These are phyloP conservation scores for Machaerirhynchus nigripectus DNA, from an alignment of 2,113 vertebrate species.

Conservation along the genomic window DNA sequence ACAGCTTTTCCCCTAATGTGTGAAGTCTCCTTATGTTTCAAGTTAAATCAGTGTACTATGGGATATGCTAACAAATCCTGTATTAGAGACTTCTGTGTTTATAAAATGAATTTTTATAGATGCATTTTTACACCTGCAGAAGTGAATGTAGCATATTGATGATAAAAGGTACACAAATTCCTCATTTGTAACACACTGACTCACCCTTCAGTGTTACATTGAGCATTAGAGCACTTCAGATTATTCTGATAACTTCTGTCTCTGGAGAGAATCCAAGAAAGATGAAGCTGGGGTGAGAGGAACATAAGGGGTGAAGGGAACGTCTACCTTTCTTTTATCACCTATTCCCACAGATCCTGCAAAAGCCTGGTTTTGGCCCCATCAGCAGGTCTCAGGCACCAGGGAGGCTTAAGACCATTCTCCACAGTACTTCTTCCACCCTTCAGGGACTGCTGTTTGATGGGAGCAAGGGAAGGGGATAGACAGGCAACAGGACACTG, in stretches of 20 bases:
- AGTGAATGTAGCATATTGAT: neutral
- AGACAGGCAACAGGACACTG: neutral
- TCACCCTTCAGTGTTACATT: neutral
- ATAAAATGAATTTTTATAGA: neutral
- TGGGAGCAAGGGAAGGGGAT: neutral
- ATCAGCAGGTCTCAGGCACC: neutral
- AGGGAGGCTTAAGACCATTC: neutral
- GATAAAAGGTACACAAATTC: fast-evolving
- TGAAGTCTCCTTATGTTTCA: neutral
- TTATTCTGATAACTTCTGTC: neutral
- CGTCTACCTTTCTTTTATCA: neutral
- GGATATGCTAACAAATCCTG: neutral
- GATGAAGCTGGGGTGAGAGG: neutral
- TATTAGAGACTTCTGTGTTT: neutral
- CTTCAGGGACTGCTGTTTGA: neutral
- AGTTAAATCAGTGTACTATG: neutral
- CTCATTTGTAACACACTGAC: neutral
- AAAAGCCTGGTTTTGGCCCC: neutral
- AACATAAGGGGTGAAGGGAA: neutral
- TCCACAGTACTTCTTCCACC: fast-evolving
- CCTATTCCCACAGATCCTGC: neutral
- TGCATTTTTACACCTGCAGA: neutral
- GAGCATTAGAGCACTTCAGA: neutral
- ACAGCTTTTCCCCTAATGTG: neutral
- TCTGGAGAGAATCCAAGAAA: neutral